Evolutionary conservation across 2,888 invertebrate genomes (phyloP).

Genomic region (Volucella bombylans): DNA sequence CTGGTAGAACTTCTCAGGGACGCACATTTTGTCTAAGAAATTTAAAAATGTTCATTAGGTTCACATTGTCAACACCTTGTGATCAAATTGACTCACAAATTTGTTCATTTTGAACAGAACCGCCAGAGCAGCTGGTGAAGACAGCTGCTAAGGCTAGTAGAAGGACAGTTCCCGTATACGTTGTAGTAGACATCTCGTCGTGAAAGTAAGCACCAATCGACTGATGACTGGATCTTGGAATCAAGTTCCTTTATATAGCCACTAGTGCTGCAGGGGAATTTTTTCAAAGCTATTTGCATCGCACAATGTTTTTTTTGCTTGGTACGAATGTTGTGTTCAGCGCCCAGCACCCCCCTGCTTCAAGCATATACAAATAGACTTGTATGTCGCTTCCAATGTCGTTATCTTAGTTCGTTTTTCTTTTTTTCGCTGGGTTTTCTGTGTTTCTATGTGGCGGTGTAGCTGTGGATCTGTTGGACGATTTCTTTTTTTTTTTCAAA

Average conservation of each 20-base stretch:
- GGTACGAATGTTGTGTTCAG: conserved; percentile 9
- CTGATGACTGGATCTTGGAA: conserved; percentile 59
- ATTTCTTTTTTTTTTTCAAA: conserved; percentile 12
- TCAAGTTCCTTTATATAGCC: conserved; percentile 73
- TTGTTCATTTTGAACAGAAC: conserved; percentile 60
- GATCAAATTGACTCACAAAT: conserved; percentile 52
- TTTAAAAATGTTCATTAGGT: conserved; percentile 17
- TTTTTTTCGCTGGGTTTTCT: too few relatives aligned
- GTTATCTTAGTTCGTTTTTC: conserved; percentile 54
- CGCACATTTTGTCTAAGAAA: conserved; percentile 88
- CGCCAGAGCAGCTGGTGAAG: conserved; percentile 30
- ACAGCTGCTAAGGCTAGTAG: conserved; percentile 57
- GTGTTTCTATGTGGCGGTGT: neutral
- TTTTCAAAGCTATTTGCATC: conserved; percentile 45
- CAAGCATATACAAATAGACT: neutral
- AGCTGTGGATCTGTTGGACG: neutral
- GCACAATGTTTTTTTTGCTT: conserved; percentile 27
- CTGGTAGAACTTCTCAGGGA: conserved; percentile 86
- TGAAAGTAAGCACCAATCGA: conserved; percentile 66
- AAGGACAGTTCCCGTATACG: conserved; percentile 48
- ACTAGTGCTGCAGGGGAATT: conserved; percentile 37
- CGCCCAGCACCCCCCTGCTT: neutral
- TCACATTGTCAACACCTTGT: neutral
- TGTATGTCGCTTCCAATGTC: conserved; percentile 34
- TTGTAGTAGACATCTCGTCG: conserved; percentile 65